Base-by-base conservation (phyloP, 2,888 invertebrate species). In the Mythimna ferrago region DNA sequence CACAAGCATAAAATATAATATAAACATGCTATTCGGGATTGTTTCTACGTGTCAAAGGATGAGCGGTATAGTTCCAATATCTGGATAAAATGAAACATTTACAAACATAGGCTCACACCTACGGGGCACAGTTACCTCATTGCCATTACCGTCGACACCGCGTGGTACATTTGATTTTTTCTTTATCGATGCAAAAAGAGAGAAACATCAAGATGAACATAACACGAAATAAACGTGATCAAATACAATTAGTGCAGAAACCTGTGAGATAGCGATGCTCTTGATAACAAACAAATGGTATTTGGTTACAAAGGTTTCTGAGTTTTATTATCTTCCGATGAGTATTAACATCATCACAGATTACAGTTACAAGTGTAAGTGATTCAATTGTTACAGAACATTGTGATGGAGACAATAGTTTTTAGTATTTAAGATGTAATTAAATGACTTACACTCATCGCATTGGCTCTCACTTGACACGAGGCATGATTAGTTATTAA, bases 141-240 rank as follows among this genome's bases (percentile, higher is more conserved):
- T 92, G 98, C 98, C 97, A 98, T 98, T 95, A 99, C 98, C 96
- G 98, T 98, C 89, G 98, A 98, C 94, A 99, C 98, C 95, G 98
- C 98, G 97, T 98, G 98, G 97, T 98, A 98, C 98, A 98, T 98
- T 98, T 98, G 98, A 97, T 98, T 98, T 97, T 97, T 97, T 97
- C 97, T 97, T 96, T 95, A 95, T 94, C 91, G 97, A 96, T 96
- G 96, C 97, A 97, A 96, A 96, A 96, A 97, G 96, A 95, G 92
- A 96, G 94, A 96, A 96, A 95, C 94, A 96, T 86, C 93, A 94
- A 95, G 91, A 94, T 95, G 94, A 96, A 95, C 93, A 95, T 91
- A 94, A 94, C 89, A 90, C 89, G 90, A 91, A 88, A 86, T 87
- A 88, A 89, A 91, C 86, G 89, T 90, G 92, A 87, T 87, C 62